Percentiles rank a stretch among this genome's conserved stretches.
Conservation (phyloP, 2,797 vertebrate species). For the Peromyscus attwateri region DNA sequence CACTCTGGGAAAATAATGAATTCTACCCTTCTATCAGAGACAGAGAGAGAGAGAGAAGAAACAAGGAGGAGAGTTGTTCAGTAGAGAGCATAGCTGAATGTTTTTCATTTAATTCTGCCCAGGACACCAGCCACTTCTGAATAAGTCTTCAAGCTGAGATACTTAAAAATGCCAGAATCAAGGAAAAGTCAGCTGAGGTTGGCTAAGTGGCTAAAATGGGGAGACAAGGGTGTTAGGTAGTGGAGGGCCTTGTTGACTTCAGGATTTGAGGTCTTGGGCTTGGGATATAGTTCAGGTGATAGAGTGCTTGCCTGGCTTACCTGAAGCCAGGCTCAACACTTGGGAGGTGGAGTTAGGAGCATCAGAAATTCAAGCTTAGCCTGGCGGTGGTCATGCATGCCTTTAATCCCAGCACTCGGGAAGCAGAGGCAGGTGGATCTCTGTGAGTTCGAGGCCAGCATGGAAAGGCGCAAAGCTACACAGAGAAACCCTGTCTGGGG, state of each 20-base stretch:
- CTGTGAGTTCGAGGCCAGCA: too few relatives aligned
- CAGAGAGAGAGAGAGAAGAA: neutral
- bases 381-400: too few relatives aligned
- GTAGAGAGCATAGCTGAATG: neutral
- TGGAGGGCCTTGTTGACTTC: neutral
- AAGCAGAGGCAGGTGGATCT: too few relatives aligned
- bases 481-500: too few relatives aligned
- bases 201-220: neutral
- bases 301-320: neutral
- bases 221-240: neutral
- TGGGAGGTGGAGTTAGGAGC: neutral
- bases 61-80: neutral
- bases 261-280: neutral
- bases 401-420: too few relatives aligned
- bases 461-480: too few relatives aligned
- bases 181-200: neutral
- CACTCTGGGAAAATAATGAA: neutral
- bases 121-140: neutral
- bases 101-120: neutral
- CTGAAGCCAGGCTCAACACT: neutral
- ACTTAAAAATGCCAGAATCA: constrained; percentile 20
- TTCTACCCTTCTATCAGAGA: too few relatives aligned
- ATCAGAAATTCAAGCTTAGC: neutral
- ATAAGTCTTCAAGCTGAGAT: neutral
- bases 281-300: neutral